Conservation (phyloP, 2,113 vertebrate species). For the Lepisosteus osseus region DNA sequence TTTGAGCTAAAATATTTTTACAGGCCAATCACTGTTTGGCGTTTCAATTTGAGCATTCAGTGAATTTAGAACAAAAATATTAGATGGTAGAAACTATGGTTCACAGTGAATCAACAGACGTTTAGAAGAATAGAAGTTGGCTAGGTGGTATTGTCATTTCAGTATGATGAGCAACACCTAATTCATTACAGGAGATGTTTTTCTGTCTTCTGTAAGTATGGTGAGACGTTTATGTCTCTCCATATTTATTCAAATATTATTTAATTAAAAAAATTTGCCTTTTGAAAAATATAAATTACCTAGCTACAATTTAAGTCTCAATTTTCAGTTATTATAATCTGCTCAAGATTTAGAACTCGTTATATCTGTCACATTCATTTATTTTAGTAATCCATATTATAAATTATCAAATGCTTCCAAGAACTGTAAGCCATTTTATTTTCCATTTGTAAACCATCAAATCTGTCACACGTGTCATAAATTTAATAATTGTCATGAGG, state of each 20-base stretch:
- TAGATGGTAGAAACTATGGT: background rate
- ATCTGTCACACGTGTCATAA: background rate
- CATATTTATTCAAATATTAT: background rate
- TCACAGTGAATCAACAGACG: no score
- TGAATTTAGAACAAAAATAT: no score
- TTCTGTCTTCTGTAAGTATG: no score
- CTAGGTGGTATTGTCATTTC: background rate
- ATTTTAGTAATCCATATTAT: conserved; percentile 7
- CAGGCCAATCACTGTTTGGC: no score
- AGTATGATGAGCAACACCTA: background rate
- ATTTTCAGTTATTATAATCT: background rate
- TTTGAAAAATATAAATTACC: conserved; percentile 2
- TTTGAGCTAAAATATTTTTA: no score
- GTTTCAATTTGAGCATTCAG: no score
- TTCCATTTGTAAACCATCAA: background rate
- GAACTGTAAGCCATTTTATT: background rate
- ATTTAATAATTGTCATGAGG: background rate
- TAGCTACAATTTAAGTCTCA: background rate
- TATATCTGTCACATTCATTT: conserved; percentile 2
- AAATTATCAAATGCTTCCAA: conserved; percentile 8
- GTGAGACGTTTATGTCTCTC: no score
- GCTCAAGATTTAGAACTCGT: background rate
- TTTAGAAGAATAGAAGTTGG: no score
- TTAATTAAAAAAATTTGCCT: background rate
- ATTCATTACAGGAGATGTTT: background rate